Base-by-base conservation (phyloP, 2,888 invertebrate genomes). In the Cosmia pyralina region DNA sequence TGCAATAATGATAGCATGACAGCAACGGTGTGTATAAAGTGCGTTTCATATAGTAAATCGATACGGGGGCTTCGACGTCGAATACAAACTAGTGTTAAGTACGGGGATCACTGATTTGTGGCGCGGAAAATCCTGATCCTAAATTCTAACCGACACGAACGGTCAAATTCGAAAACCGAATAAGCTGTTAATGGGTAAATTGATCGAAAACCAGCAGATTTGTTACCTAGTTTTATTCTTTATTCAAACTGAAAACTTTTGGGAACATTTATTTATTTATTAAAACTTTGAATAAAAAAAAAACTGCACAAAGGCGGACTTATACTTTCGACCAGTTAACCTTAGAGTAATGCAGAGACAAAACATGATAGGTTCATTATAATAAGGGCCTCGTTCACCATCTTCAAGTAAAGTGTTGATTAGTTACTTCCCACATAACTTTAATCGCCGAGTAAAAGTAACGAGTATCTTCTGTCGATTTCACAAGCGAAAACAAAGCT, bases 1-100 rank as follows among this genome's bases (percentile, higher is more conserved):
- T 92, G 93, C 92, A 91, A 91, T 94, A 94, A 93, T 93, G 93
- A 93, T 92, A 90, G 91, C 88, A 88, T 92, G 94, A 92, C 92
- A 92, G 90, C 88, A 87, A 89, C 88, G 87, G 88, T 89, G 89
- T 90, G 90, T 89, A 91, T 90, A 89, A 89, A 90, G 89, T 92
- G 91, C 91, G 90, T 91, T 93, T 91, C 90, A 90, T 92, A 91
- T 91, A 88, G 91, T 92, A 93, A 93, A 93, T 93, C 93, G 92
- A 93, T 93, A 90, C 84, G 85, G 82, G 85, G 86, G 87, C 87
- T 90, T 89, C 87, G 88, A 78, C 85, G 87, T 85, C 86, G 91
- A 91, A 92, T 93, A 92, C 90, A 91, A 91, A 92, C 87, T 88
- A 87, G 86, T 85, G 88, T 90, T 88, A 90, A 92, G 90, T 89